Evolutionary conservation across 2,888 invertebrate species (phyloP).

Genomic region (Anoplius nigerrimus): DNA sequence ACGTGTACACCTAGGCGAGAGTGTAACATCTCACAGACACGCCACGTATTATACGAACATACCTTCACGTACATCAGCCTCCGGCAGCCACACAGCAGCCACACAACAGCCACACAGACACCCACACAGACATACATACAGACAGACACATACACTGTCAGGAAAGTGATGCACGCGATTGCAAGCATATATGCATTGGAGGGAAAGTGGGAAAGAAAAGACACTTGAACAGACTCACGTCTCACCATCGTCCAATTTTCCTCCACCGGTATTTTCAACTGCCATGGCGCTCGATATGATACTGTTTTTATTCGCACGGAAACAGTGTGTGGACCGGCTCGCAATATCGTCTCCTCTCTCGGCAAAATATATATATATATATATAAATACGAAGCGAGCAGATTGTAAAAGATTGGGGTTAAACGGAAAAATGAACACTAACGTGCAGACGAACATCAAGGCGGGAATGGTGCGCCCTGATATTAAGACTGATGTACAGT

Average conservation of each 20-base stretch:
- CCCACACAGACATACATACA: neutral
- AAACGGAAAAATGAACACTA: conserved; percentile 34
- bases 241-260: too few species aligned
- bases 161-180: conserved; percentile 26
- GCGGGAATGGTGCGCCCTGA: conserved; percentile 75
- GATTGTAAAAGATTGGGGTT: neutral
- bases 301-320: conserved; percentile 48
- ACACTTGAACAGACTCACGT: conserved; percentile 26
- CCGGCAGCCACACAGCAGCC: too few species aligned
- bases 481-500: conserved; percentile 76
- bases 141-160: conserved; percentile 20
- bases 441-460: conserved; percentile 34
- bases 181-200: too few species aligned
- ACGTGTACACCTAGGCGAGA: neutral
- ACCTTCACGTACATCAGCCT: too few species aligned
- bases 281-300: conserved; percentile 69
- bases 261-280: conserved; percentile 65
- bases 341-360: conserved; percentile 8
- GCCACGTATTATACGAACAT: neutral
- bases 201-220: too few species aligned
- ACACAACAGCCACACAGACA: conserved; percentile 9
- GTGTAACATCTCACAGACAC: neutral
- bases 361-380: neutral
- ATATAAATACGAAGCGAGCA: neutral
- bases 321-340: conserved; percentile 17